phyloP scores from a whole-genome alignment of 2,113 vertebrate genomes.

The Tragelaphus scriptus region DNA sequence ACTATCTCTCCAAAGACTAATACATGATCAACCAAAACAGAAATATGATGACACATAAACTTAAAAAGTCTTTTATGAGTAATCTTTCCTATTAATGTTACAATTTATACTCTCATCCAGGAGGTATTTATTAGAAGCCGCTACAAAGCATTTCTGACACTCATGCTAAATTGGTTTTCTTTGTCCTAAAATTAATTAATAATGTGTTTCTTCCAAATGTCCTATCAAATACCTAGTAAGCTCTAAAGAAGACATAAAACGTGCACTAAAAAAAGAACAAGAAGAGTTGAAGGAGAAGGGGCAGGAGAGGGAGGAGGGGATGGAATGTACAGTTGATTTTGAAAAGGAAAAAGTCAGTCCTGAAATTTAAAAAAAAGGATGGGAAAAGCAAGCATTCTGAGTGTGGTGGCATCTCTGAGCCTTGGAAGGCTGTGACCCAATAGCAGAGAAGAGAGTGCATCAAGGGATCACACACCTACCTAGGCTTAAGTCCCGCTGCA shows the following conservation, averaged over 20 bases:
- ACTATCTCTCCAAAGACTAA: neutral
- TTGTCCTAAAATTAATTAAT: neutral
- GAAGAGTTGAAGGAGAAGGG: rapidly evolving
- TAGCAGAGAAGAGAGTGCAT: neutral
- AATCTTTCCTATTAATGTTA: neutral
- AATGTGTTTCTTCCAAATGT: neutral
- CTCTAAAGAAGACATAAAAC: neutral
- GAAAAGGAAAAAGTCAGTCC: neutral
- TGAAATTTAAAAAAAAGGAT: neutral
- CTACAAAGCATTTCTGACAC: neutral
- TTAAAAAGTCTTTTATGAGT: neutral
- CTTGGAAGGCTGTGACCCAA: too few species aligned
- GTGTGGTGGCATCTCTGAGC: neutral
- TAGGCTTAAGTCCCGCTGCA: neutral
- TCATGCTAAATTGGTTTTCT: neutral
- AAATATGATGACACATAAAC: neutral
- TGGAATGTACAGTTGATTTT: too few species aligned
- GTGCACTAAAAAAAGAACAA: neutral
- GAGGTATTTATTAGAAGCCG: neutral
- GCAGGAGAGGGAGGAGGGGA: rapidly evolving
- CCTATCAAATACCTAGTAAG: neutral
- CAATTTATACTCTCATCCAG: neutral
- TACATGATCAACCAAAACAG: neutral
- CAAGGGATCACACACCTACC: neutral
- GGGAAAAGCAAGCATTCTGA: neutral